Base-by-base conservation (phyloP, 2,113 vertebrate species). In the Hirundichthys speculiger region DNA sequence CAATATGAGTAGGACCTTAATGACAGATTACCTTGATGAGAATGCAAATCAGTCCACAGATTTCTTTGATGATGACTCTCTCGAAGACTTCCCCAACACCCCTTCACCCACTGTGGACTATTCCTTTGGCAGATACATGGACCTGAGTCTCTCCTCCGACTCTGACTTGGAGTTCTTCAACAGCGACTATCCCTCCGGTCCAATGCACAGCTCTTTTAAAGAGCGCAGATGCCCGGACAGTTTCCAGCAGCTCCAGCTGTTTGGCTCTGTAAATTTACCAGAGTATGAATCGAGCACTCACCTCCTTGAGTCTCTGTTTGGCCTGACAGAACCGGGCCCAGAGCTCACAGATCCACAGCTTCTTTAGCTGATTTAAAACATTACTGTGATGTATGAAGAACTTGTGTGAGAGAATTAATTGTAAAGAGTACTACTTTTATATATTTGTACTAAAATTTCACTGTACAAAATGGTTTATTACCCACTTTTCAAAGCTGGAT, bases 91-190 rank as follows among this genome's bases (percentile, higher is more conserved):
- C 34, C 88, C 93, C 13, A 90, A 88, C 69, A 91, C 89, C 0
- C 58, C 87, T 20, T 90, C 88, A 0, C 85, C 92, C 39, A 72
- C 90, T 0, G 19, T 76, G 0, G 94, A 95, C 27, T 91, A 87
- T 1, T 72, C 82, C 16, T 93, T 92, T 24, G 90, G 90, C 78
- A 93, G 85, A 75, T 96, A 96, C 0, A 89, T 91, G 7, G 96
- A 97, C 83, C 93, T 95, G 83, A 97, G 95, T 78, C 92, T 95
- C 59, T 94, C 94, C 22, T 97, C 96, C 6, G 94, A 94, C 1
- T 95, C 96, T 9, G 94, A 95, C 75, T 89, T 98, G 40, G 95
- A 96, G 89, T 94, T 98, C 75, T 94, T 97, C 49, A 93, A 96
- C 88, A 92, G 94, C 0, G 96, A 98, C 87, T 98, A 95, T 38